Base-by-base conservation (phyloP, 2,797 vertebrate genomes). In the Phylloscopus collybita region DNA sequence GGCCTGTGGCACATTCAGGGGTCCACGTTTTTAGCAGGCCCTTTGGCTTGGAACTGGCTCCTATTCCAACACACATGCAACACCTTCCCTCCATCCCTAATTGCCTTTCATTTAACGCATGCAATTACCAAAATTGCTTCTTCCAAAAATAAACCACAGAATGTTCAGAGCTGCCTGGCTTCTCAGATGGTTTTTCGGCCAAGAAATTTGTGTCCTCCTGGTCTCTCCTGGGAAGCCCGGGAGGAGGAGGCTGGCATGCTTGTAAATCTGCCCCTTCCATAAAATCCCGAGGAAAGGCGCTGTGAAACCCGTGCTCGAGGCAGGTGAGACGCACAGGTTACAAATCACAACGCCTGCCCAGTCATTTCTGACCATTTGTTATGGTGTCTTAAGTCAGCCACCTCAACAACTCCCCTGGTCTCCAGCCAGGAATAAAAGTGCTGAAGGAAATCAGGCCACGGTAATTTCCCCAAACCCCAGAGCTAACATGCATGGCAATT, bases 391-490 rank as follows among this genome's bases (percentile, higher is more conserved):
- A 93, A 90, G 80, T 92, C 94, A 92, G 61, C 80, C 84, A 62
- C 85, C 90, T 93, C 75, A 80, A 44, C 86, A 86, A 49, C 61
- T 92, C 42, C 89, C 80, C 88, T 66, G 73, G 90, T 95, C 84
- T 88, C 96, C 79, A 92, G 86, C 89, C 90, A 85, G 80, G 76
- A 87, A 86, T 95, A 84, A 84, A 95, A 92, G 75, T 54, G 10
- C 70, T 88, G 91, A 86, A 96, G 80, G 91, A 96, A 93, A 85
- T 78, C 93, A 93, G 70, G 62, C 84, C 62, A 32, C 23, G 60
- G 83, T 88, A 78, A 86, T 96, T 93, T 91, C 92, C 90, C 93
- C 88, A 94, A 97, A 88, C 78, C 96, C 79, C 94, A 80, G 84
- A 81, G 73, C 79, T 92, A 94, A 95, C 95, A 73, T 57, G 86